Percentiles rank a stretch among this genome's conserved stretches.
phyloP scores from a whole-genome alignment of 2,113 vertebrate species.

The Centrocercus urophasianus region DNA sequence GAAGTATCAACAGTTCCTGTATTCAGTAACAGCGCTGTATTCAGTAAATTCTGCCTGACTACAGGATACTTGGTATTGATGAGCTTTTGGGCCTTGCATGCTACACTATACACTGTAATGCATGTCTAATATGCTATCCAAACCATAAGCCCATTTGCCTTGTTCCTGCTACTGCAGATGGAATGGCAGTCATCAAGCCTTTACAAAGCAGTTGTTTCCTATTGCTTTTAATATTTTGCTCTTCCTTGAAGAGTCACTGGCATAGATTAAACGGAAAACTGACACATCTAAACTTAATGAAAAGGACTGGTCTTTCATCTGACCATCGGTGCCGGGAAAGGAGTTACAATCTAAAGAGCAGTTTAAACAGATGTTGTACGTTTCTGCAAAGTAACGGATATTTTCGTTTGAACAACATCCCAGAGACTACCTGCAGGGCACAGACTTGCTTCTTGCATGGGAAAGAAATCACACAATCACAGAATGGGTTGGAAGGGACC shows the following conservation, averaged over 20 bases:
- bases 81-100: not conserved
- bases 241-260: not conserved
- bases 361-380: not conserved
- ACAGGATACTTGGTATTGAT: not conserved
- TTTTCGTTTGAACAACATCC: not conserved
- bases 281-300: not conserved
- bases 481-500: too few relatives aligned
- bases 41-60: not conserved
- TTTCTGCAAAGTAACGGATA: not conserved
- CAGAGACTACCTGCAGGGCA: not conserved
- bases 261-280: not conserved
- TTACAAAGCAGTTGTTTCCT: not conserved
- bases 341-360: not conserved
- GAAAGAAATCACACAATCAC: not conserved
- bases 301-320: not conserved
- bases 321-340: not conserved
- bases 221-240: not conserved
- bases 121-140: not conserved
- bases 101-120: not conserved
- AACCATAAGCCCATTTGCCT: not conserved
- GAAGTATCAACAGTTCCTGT: not conserved
- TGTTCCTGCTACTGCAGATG: not conserved
- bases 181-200: not conserved
- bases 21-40: not conserved
- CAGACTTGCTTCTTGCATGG: not conserved